Evolutionary conservation across 2,888 invertebrate genomes (phyloP).

Genomic region (Digitonthophagus gazella): DNA sequence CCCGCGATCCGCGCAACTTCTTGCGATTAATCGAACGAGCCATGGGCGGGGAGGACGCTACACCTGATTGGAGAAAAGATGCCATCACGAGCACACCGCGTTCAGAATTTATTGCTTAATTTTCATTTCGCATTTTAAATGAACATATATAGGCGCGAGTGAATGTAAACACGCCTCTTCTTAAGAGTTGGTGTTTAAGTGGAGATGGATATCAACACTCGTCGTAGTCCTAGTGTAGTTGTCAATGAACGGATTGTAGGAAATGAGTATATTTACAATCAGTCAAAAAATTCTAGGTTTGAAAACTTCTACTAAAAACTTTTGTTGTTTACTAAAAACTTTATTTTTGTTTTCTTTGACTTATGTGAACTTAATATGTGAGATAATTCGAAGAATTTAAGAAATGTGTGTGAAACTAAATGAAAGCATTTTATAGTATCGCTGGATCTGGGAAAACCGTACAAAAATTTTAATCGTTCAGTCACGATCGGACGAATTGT

Average conservation of each 20-base stretch:
- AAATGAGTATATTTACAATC: no score
- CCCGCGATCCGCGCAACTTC: background rate
- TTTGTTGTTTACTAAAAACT: no score
- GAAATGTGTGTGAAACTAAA: background rate
- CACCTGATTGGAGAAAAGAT: slow-evolving; percentile 14
- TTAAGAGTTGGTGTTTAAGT: background rate
- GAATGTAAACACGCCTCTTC: slow-evolving; percentile 10
- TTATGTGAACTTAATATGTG: no score
- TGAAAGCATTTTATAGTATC: background rate
- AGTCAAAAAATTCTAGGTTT: no score
- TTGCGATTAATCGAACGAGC: background rate
- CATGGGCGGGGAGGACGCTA: slow-evolving; percentile 1
- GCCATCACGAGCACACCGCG: slow-evolving; percentile 4
- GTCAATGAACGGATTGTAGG: no score
- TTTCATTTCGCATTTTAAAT: slow-evolving; percentile 18
- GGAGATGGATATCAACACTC: background rate
- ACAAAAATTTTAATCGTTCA: background rate
- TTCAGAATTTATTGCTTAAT: slow-evolving; percentile 15
- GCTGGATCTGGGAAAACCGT: no score
- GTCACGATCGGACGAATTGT: background rate
- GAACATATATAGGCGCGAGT: slow-evolving; percentile 11
- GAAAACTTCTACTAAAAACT: no score
- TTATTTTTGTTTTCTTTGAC: no score
- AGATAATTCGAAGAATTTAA: no score
- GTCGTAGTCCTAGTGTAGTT: no score